These are phyloP conservation scores for Puntigrus tetrazona DNA, from an alignment of 2,113 vertebrate genomes.

Conservation along the genomic window DNA sequence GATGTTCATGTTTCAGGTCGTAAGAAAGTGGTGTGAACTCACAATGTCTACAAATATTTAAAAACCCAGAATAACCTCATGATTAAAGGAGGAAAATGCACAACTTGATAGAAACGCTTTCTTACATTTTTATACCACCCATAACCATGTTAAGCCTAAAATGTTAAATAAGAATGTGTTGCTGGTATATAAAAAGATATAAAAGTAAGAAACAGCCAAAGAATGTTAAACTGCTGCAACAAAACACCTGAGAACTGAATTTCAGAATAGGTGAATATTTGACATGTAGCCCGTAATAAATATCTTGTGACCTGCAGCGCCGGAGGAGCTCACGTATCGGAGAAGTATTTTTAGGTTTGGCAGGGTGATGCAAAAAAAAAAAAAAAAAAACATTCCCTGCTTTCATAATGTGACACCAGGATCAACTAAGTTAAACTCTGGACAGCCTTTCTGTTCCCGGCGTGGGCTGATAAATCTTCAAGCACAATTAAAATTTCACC, in stretches of 20 bases:
- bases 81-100: too few relatives aligned
- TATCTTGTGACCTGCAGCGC: neutral
- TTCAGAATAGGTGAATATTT: too few relatives aligned
- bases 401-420: neutral
- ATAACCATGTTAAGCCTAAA: neutral
- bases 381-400: too few relatives aligned
- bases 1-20: neutral
- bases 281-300: neutral
- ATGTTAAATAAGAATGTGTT: neutral
- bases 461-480: neutral
- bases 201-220: neutral
- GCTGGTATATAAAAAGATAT: neutral
- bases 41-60: neutral
- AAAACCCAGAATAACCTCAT: too few relatives aligned
- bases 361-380: conserved; percentile 18
- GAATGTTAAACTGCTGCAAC: neutral
- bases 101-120: too few relatives aligned
- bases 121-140: neutral
- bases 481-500: neutral
- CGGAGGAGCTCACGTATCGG: conserved; percentile 47
- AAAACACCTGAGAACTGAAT: too few relatives aligned
- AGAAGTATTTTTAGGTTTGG: conserved; percentile 62
- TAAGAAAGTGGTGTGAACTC: neutral
- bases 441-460: neutral
- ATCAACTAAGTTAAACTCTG: neutral